These are phyloP conservation scores for Pseudochirops cupreus DNA, from an alignment of 2,797 vertebrate genomes.

Conservation along the genomic window DNA sequence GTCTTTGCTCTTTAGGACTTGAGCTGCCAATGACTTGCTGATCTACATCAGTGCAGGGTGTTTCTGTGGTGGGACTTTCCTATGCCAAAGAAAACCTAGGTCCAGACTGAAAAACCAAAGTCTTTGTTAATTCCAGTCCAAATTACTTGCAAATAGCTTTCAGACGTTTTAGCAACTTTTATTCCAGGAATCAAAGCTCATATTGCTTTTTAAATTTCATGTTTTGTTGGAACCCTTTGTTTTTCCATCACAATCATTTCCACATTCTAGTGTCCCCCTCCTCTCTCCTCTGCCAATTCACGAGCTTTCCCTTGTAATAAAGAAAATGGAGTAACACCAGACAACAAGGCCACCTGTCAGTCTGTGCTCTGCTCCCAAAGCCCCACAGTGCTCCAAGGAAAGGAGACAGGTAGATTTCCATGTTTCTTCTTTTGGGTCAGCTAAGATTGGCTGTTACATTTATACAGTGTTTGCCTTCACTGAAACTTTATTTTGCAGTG, in stretches of 20 bases:
- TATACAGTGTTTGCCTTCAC: not conserved
- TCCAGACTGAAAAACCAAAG: not conserved
- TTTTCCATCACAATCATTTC: not conserved
- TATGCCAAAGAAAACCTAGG: not conserved
- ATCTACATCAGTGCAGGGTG: not conserved
- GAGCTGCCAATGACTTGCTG: not conserved
- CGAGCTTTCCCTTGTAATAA: not conserved
- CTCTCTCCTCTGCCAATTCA: not conserved
- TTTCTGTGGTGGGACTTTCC: not conserved
- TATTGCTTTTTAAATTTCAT: not conserved
- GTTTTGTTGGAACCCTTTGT: not conserved
- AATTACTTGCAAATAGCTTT: not conserved
- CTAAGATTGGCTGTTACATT: not conserved
- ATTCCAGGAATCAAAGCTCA: not conserved
- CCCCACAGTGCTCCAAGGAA: not conserved
- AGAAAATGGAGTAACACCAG: not conserved
- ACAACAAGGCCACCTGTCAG: not conserved
- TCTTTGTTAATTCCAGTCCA: not conserved
- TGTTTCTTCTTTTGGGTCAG: not conserved
- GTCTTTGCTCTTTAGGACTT: not conserved
- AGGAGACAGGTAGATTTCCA: not conserved
- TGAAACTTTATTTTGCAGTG: not conserved
- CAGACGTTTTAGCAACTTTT: not conserved
- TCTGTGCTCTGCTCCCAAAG: not conserved
- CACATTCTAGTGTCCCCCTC: not conserved